Evolutionary conservation across 2,888 invertebrate species (phyloP).

Genomic region (Mesodorylaimus sp.): DNA sequence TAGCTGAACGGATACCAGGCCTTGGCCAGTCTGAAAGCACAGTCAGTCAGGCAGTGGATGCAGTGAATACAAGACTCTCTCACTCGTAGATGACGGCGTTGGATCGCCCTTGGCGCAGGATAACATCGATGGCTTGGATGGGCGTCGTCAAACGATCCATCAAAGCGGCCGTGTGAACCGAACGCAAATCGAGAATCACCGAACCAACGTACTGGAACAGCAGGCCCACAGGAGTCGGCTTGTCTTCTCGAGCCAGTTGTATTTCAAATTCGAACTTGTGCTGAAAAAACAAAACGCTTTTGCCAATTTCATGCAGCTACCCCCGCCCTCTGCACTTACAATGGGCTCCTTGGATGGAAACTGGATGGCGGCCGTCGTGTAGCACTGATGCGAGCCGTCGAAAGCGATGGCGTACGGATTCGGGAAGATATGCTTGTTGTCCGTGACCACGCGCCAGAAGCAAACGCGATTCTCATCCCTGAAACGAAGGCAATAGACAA

Average conservation of each 20-base stretch:
- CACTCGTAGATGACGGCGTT: too few relatives aligned
- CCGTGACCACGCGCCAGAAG: slow-evolving; percentile 22
- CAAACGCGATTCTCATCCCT: slow-evolving; percentile 23
- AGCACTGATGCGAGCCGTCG: slow-evolving; percentile 18
- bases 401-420: slow-evolving; percentile 22
- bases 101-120: slow-evolving; percentile 8
- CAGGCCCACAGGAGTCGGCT: slow-evolving; percentile 14
- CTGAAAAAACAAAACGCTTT: too few relatives aligned
- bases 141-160: slow-evolving; percentile 16
- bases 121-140: slow-evolving; percentile 11
- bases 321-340: too few relatives aligned
- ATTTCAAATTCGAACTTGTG: slow-evolving; percentile 5
- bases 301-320: too few relatives aligned
- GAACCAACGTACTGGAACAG: slow-evolving; percentile 20
- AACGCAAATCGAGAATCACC: slow-evolving; percentile 19
- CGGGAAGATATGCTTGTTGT: slow-evolving; percentile 17
- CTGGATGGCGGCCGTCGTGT: too few relatives aligned
- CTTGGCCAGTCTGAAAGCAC: too few relatives aligned
- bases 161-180: slow-evolving; percentile 17
- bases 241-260: slow-evolving; percentile 5
- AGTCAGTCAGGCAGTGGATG: too few relatives aligned
- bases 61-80: too few relatives aligned
- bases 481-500: too few relatives aligned
- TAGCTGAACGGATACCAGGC: not conserved
- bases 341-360: too few relatives aligned